Percentiles rank a stretch among this genome's conserved stretches.
These are phyloP conservation scores for Amia ocellicauda DNA, from an alignment of 2,113 vertebrate species.

Conservation along the genomic window DNA sequence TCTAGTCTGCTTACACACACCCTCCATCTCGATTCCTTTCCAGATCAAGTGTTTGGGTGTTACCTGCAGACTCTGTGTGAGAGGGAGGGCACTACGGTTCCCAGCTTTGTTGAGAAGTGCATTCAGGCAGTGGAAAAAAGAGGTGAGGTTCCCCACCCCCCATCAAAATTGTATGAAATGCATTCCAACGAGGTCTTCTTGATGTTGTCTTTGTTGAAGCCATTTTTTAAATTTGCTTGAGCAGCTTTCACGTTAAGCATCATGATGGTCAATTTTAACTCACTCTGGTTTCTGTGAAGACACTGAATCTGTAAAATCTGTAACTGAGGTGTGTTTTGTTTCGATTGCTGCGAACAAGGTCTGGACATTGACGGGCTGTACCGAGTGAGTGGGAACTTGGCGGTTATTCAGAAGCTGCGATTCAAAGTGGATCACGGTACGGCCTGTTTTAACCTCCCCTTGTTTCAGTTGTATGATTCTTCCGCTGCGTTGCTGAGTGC, in stretches of 20 bases:
- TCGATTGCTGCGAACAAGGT: constrained; percentile 51
- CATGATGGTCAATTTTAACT: too few relatives aligned
- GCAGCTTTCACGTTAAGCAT: too few relatives aligned
- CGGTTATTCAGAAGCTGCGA: constrained; percentile 89
- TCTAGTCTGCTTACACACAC: neutral
- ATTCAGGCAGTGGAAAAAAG: constrained; percentile 78
- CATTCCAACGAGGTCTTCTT: too few relatives aligned
- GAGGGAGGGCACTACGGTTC: constrained; percentile 73
- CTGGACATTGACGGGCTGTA: constrained; percentile 89
- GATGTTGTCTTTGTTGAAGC: too few relatives aligned
- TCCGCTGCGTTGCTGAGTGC: too few relatives aligned
- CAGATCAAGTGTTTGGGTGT: constrained; percentile 92
- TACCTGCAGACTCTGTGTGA: constrained; percentile 71
- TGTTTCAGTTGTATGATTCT: too few relatives aligned
- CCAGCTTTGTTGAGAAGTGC: constrained; percentile 81
- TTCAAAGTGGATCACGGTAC: constrained; percentile 89
- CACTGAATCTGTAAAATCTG: neutral
- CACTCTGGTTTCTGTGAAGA: too few relatives aligned
- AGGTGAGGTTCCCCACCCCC: constrained; percentile 60
- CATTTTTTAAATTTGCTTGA: too few relatives aligned
- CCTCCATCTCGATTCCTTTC: constrained; percentile 3
- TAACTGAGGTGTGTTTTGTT: constrained; percentile 10
- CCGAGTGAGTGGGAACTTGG: constrained; percentile 90
- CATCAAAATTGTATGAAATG: too few relatives aligned
- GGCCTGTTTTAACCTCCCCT: too few relatives aligned